Conservation (phyloP, 2,888 invertebrate species). For the Scaptomyza flava region DNA sequence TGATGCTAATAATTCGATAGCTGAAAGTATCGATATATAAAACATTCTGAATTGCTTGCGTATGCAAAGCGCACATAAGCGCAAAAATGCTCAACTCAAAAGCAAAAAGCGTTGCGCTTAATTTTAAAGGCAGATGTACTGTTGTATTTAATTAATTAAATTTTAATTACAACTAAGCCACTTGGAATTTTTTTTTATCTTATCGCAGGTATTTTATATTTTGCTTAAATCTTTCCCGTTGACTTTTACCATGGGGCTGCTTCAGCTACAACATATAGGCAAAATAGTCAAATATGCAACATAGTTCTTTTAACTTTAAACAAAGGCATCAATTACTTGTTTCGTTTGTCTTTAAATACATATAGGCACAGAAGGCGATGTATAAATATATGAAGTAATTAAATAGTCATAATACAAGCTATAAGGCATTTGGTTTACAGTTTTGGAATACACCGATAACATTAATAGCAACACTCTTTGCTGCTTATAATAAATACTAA, state of each 20-base stretch:
- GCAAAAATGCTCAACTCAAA: slow-evolving; percentile 7
- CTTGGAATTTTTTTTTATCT: slow-evolving; percentile 16
- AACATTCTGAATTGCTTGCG: not conserved
- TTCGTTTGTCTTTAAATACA: slow-evolving; percentile 5
- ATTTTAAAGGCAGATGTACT: not conserved
- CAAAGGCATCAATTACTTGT: not conserved
- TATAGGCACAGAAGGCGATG: not conserved
- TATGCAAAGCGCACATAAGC: not conserved
- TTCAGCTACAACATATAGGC: not conserved
- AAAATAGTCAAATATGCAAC: not conserved
- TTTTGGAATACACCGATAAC: slow-evolving; percentile 10
- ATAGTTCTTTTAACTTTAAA: not conserved
- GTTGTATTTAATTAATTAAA: not conserved
- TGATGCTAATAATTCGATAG: slow-evolving; percentile 25
- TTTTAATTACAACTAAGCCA: not conserved
- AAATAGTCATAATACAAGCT: slow-evolving; percentile 6
- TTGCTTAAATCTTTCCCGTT: no score
- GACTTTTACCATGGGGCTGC: not conserved
- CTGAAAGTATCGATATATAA: slow-evolving; percentile 16
- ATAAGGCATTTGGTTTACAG: slow-evolving; percentile 13
- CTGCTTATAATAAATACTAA: slow-evolving; percentile 12
- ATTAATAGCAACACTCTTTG: not conserved
- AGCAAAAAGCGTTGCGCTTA: not conserved
- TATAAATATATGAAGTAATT: not conserved
- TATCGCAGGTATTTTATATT: slow-evolving; percentile 10